Evolutionary conservation across 2,888 invertebrate species (phyloP), one percentile per base, ranked within the genome.

Genomic region (Sminthurinus aureus): DNA sequence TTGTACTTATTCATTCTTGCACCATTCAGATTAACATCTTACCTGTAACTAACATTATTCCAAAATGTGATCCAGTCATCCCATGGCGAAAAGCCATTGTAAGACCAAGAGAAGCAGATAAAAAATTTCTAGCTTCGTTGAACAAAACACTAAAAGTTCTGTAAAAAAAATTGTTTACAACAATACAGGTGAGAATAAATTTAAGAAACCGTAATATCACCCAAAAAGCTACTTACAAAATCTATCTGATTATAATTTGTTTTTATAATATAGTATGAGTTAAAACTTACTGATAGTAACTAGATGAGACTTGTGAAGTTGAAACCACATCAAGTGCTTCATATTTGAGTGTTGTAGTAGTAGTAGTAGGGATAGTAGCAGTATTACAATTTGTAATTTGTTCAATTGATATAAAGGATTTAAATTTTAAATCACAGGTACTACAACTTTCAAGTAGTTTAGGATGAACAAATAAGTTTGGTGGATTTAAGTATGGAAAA

Each of bases 11-110:
- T 64, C 64, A 64, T 13, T n/a, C n/a, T n/a, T n/a, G n/a, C n/a
- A n/a, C n/a, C n/a, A n/a, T n/a, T 73, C 24, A 22, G 18, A n/a
- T 26, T 78, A 15, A 76, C 26, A 76, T 58, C 15, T 58, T 15
- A 87, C 88, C 88, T 82, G 85, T 81, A 79, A 88, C 84, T 51
- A 87, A 77, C 15, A 87, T 75, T 22, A 76, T 80, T 12, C 87
- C 88, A 81, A 76, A 81, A 67, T 66, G 73, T 20, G 85, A 83
- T 26, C 87, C 85, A 50, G 73, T 66, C n/a, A 87, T 51, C 12
- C 71, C 24, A 66, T 86, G 82, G 9, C 50, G 20, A 69, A 81
- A 26, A 20, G 71, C 22, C n/a, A n/a, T n/a, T n/a, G 77, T 80
- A 20, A 88, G 74, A 0, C 84, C 85, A 3, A 88, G 50, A 0